Conservation (phyloP, 2,113 vertebrate species). For the Mystacornis crossleyi region DNA sequence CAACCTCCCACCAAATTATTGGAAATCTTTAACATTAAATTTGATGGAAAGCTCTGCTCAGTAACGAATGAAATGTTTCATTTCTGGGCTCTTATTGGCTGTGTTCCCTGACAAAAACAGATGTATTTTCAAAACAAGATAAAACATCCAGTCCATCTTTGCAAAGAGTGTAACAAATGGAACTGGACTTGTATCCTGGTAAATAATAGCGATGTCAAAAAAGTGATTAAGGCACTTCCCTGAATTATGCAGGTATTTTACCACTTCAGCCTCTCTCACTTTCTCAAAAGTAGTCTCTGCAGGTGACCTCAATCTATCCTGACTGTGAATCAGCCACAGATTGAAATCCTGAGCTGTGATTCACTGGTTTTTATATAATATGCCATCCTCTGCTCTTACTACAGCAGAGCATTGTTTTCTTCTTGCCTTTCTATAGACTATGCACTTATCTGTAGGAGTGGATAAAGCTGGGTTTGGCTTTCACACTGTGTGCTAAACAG, state of each 20-base stretch:
- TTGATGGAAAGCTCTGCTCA: slow-evolving; percentile 52
- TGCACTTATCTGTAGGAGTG: slow-evolving; percentile 12
- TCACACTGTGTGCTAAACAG: slow-evolving; percentile 2
- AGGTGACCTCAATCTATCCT: slow-evolving; percentile 59
- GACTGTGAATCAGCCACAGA: slow-evolving; percentile 36
- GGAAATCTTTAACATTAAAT: slow-evolving; percentile 62
- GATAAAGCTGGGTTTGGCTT: slow-evolving; percentile 35
- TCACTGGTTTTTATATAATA: slow-evolving; percentile 33
- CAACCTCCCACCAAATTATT: slow-evolving; percentile 49
- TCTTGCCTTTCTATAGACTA: neutral
- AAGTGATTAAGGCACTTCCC: slow-evolving; percentile 45
- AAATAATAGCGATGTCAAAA: slow-evolving; percentile 57
- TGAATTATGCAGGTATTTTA: slow-evolving; percentile 46
- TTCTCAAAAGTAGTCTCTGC: slow-evolving; percentile 12
- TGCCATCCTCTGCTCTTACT: neutral
- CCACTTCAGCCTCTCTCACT: neutral
- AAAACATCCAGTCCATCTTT: slow-evolving; percentile 51
- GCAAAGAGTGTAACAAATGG: slow-evolving; percentile 31
- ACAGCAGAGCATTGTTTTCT: neutral
- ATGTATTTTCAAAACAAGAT: slow-evolving; percentile 57
- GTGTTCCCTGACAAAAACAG: slow-evolving; percentile 59
- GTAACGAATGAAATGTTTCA: slow-evolving; percentile 44
- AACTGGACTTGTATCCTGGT: slow-evolving; percentile 8
- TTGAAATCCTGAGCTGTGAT: slow-evolving; percentile 48
- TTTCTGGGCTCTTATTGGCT: slow-evolving; percentile 48